Conservation (phyloP, 2,888 invertebrate species). For the Aricia artaxerxes region DNA sequence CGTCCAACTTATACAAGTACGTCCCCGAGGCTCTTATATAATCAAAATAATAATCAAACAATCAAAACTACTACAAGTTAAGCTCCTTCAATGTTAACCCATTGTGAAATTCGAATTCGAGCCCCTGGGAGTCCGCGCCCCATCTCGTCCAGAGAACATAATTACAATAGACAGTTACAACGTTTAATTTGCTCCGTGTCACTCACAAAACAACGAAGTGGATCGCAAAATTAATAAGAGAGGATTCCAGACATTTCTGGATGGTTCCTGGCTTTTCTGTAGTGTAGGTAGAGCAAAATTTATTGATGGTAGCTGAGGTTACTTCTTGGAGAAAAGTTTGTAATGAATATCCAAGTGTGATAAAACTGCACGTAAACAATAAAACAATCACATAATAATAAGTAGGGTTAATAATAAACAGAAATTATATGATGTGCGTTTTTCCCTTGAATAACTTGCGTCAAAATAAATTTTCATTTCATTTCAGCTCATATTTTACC, state of each 20-base stretch:
- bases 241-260: neutral
- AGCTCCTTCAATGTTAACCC: constrained; percentile 28
- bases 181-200: constrained; percentile 26
- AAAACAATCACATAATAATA: neutral
- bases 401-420: neutral
- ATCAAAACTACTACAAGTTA: constrained; percentile 19
- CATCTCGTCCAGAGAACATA: constrained; percentile 16
- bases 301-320: neutral
- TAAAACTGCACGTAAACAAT: too few relatives aligned
- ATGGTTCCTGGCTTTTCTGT: neutral
- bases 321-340: too few relatives aligned
- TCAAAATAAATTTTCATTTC: neutral
- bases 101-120: constrained; percentile 24
- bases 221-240: constrained; percentile 22
- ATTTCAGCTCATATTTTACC: neutral
- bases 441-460: neutral
- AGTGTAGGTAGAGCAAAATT: neutral
- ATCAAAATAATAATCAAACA: constrained; percentile 23
- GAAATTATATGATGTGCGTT: neutral
- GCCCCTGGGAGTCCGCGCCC: constrained; percentile 8
- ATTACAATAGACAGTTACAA: constrained; percentile 27
- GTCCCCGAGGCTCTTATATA: constrained; percentile 11
- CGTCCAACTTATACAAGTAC: neutral
- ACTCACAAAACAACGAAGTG: constrained; percentile 13
- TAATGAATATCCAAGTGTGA: too few relatives aligned